Evolutionary conservation across 2,888 invertebrate species (phyloP).

Genomic region (Epiblema foenella): DNA sequence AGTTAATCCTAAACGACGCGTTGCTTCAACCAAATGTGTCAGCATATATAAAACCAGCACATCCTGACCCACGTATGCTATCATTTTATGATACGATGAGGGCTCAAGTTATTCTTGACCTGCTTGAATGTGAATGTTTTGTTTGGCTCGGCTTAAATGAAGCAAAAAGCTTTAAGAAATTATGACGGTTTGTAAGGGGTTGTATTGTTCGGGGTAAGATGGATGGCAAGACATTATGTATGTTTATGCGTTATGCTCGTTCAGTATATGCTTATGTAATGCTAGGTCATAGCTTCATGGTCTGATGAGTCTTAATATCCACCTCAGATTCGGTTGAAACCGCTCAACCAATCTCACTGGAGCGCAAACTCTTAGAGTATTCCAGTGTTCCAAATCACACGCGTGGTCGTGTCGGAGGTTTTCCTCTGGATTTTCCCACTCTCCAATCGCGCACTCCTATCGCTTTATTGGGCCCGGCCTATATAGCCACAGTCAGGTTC

Average conservation of each 20-base stretch:
- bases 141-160: constrained; percentile 66
- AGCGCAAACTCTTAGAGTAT: no score
- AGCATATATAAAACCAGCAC: constrained; percentile 51
- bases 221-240: constrained; percentile 50
- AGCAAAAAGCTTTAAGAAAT: constrained; percentile 68
- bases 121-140: constrained; percentile 55
- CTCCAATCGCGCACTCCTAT: no score
- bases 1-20: constrained; percentile 34
- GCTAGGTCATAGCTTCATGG: constrained; percentile 22
- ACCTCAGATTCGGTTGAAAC: no score
- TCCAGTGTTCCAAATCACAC: no score
- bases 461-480: no score
- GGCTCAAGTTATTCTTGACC: constrained; percentile 53
- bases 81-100: constrained; percentile 45
- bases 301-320: not conserved
- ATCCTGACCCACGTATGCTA: constrained; percentile 48
- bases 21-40: constrained; percentile 39
- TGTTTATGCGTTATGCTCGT: constrained; percentile 34
- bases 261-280: not conserved
- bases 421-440: no score
- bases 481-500: no score
- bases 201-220: constrained; percentile 51
- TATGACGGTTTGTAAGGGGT: constrained; percentile 50
- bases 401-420: no score
- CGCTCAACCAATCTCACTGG: no score